phyloP scores from a whole-genome alignment of 2,888 invertebrate species.

The Lithophane leautieri region DNA sequence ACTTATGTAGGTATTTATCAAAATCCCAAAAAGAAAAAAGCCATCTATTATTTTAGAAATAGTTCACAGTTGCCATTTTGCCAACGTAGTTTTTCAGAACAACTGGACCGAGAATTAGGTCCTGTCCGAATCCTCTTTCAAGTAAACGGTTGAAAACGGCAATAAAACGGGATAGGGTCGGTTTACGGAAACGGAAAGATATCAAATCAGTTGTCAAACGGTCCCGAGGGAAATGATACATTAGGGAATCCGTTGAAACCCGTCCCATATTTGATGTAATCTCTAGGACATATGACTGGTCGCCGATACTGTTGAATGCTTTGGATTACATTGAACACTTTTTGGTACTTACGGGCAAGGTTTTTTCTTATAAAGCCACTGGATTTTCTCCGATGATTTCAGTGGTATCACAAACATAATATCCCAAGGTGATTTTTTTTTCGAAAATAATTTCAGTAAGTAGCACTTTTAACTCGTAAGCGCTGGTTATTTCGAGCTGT shows the following conservation, averaged over 20 bases:
- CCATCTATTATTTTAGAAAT: background rate
- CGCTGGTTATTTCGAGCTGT: too few species aligned
- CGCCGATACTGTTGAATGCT: constrained; percentile 12
- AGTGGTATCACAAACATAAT: background rate
- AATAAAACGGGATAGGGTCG: constrained; percentile 49
- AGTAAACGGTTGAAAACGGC: constrained; percentile 51
- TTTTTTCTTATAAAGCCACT: background rate
- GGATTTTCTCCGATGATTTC: background rate
- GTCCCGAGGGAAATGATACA: constrained; percentile 60
- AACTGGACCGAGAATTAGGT: constrained; percentile 24
- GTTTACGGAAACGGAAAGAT: constrained; percentile 53
- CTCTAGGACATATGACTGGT: constrained; percentile 38
- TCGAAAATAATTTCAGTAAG: too few species aligned
- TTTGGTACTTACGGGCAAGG: background rate
- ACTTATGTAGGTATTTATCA: too few species aligned
- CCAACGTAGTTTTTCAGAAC: background rate
- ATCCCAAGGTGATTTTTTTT: background rate
- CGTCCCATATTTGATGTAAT: constrained; percentile 49
- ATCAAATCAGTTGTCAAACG: constrained; percentile 60
- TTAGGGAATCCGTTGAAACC: constrained; percentile 44
- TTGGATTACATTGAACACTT: constrained; percentile 12
- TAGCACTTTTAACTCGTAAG: too few species aligned
- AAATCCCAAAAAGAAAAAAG: background rate
- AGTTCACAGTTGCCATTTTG: background rate
- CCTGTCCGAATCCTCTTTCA: constrained; percentile 21